Base-by-base conservation (phyloP, 1,140 invertebrate species). In the Drosophila ananassae region DNA sequence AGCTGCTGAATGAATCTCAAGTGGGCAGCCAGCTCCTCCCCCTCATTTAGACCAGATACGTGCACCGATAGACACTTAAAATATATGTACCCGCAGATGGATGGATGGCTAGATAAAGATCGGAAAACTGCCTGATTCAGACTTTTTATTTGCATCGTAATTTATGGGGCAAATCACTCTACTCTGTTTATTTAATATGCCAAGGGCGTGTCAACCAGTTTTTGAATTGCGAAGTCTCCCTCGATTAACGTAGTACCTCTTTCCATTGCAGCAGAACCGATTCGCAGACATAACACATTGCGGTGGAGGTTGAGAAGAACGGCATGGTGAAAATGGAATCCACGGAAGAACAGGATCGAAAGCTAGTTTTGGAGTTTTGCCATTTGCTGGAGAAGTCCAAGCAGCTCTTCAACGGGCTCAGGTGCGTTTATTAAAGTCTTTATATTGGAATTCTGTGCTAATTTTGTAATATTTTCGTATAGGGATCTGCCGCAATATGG, bases 381-480 rank as follows among this genome's bases (percentile, higher is more conserved):
- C 97, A 99, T 93, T 94, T 99, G 81, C 94, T 99, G 47, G 98
- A 99, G 92, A 99, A 99, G 94, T 98, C 98, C 34, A 99, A 99
- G 93, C 98, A 99, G 93, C 94, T 99, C 55, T 99, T 99, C 93
- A 99, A 99, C 93, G 98, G 98, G 71, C 93, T 99, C 78, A 95
- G 97, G 97, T 98, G 41, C 52, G 60, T 41, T 10, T 21, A 6
- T 1, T 17, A 17, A 4, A 10, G 3, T 7, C 2, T 17, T 0
- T 0, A 10, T 21, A 0, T 48, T 0, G n/a, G 12, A 4, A 2
- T 13, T 17, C 17, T 8, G 10, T 8, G 24, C 44, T 24, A 50
- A 51, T 60, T 28, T 28, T 21, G 21, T 9, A 37, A 28, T 24
- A 10, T 57, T 22, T 53, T 34, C 9, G n/a, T n/a, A 10, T 92